A percentile compares a stretch with the other conserved stretches of the same genome.
These are phyloP conservation scores for Melopsittacus undulatus DNA, from an alignment of 2,797 vertebrate species.

Conservation along the genomic window DNA sequence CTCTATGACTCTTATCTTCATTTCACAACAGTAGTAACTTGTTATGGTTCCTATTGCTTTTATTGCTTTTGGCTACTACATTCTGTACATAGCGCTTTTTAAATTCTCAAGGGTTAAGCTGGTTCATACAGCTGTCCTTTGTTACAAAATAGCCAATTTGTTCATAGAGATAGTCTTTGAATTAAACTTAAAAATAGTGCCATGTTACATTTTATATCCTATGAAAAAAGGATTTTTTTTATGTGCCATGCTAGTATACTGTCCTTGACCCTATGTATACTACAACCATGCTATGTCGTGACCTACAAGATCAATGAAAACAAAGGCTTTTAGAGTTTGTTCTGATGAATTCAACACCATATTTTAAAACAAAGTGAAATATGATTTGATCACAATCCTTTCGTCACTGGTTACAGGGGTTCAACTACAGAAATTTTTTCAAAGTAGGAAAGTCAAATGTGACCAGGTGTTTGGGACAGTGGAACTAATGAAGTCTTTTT, in stretches of 20 bases:
- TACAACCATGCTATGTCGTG: not conserved
- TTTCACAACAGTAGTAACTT: not conserved
- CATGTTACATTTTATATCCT: not conserved
- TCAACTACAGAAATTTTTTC: conserved; percentile 12
- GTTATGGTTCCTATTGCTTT: not conserved
- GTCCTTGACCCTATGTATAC: not conserved
- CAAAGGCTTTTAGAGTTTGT: not conserved
- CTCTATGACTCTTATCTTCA: not conserved
- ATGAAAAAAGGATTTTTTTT: not conserved
- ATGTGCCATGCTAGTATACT: not conserved
- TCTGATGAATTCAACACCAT: not conserved
- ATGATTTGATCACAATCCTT: not conserved
- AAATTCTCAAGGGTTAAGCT: not conserved
- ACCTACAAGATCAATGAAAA: conserved; percentile 42
- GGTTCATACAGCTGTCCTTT: not conserved
- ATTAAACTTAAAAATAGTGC: conserved; percentile 32
- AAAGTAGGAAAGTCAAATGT: not conserved
- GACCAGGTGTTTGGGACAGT: not conserved
- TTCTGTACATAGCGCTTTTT: not conserved
- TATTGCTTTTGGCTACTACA: not conserved
- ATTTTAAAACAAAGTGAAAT: conserved; percentile 38
- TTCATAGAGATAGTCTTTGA: conserved; percentile 29
- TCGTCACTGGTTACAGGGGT: conserved; percentile 5
- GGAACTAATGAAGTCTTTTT: not conserved
- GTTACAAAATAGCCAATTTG: conserved; percentile 35